phyloP scores from a whole-genome alignment of 2,888 invertebrate species.

The Alsophila aescularia region DNA sequence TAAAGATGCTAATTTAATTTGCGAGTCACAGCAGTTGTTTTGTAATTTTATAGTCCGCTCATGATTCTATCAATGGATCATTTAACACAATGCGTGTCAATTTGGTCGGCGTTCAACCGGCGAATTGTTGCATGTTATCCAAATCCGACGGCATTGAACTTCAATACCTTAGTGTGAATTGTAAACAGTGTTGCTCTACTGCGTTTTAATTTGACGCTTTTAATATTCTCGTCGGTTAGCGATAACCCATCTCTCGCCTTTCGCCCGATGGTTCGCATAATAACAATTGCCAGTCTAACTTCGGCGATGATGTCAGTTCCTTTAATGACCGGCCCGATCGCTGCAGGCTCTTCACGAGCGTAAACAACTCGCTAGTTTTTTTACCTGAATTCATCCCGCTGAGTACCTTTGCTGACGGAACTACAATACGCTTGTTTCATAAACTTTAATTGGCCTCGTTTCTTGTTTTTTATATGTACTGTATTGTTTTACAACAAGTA shows the following conservation, averaged over 20 bases:
- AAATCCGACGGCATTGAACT: slow-evolving; percentile 74
- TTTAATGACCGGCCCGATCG: slow-evolving; percentile 64
- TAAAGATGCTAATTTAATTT: slow-evolving; percentile 30
- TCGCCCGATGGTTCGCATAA: slow-evolving; percentile 64
- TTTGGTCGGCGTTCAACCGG: slow-evolving; percentile 64
- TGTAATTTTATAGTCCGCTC: slow-evolving; percentile 41
- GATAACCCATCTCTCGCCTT: slow-evolving; percentile 73
- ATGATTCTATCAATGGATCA: slow-evolving; percentile 57
- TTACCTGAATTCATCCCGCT: slow-evolving; percentile 46
- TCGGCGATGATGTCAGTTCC: slow-evolving; percentile 81
- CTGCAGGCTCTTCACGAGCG: slow-evolving; percentile 68
- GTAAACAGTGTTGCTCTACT: slow-evolving; percentile 53
- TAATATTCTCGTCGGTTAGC: slow-evolving; percentile 66
- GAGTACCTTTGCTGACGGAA: slow-evolving; percentile 45
- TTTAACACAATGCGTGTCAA: slow-evolving; percentile 69
- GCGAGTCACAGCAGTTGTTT: slow-evolving; percentile 31
- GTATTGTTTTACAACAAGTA: slow-evolving; percentile 43
- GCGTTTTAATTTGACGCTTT: slow-evolving; percentile 55
- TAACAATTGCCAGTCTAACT: slow-evolving; percentile 71
- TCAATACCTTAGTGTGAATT: slow-evolving; percentile 51
- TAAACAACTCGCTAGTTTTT: slow-evolving; percentile 58
- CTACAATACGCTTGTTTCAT: slow-evolving; percentile 37
- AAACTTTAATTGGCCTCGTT: slow-evolving; percentile 42
- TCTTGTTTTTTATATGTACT: slow-evolving; percentile 40
- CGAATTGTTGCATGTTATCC: slow-evolving; percentile 63